A percentile compares a stretch with the other conserved stretches of the same genome.
Evolutionary conservation across 2,888 invertebrate species (phyloP).

Genomic region (Dinocampus coccinellae): DNA sequence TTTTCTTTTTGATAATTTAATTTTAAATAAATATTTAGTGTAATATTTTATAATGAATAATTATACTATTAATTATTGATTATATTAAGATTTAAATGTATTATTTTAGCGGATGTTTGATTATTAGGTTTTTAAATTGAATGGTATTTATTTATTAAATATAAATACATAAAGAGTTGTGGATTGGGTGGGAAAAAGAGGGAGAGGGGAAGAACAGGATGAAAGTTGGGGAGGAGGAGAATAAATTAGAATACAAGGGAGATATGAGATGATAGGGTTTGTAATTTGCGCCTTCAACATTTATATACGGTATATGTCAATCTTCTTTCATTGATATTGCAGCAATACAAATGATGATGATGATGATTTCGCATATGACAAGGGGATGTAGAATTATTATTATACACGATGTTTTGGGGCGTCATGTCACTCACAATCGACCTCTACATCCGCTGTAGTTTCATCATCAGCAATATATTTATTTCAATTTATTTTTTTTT

Average conservation of each 20-base stretch:
- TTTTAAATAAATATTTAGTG: no score
- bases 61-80: no score
- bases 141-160: no score
- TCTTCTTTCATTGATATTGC: conserved; percentile 8
- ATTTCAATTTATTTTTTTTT: conserved; percentile 13
- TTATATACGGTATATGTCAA: not conserved
- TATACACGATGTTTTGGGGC: not conserved
- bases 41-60: no score
- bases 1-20: no score
- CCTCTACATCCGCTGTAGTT: conserved; percentile 30
- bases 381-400: not conserved
- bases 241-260: not conserved
- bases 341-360: not conserved
- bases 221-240: no score
- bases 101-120: no score
- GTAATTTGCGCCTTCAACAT: not conserved
- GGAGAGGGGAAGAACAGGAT: no score
- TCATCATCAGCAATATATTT: not conserved
- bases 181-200: no score
- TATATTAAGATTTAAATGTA: no score
- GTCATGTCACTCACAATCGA: conserved; percentile 47
- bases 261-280: not conserved
- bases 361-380: not conserved
- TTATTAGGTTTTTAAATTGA: no score
- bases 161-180: no score